Percentiles rank a stretch among this genome's conserved stretches.
These are phyloP conservation scores for Scolanthus callimorphus DNA, from an alignment of 92 coral and sea anemone species.

Conservation along the genomic window DNA sequence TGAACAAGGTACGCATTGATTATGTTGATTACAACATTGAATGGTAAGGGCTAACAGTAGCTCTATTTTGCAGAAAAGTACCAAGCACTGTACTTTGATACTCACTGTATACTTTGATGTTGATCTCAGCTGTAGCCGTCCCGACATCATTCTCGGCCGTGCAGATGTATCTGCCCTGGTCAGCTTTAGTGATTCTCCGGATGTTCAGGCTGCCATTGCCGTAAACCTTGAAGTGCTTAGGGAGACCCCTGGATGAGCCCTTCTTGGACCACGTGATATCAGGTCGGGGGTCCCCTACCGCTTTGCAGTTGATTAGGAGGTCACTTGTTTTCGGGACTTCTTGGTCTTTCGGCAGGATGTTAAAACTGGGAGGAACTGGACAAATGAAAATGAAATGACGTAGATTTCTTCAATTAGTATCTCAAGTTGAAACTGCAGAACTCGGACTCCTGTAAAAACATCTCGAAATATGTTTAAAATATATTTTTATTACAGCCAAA, in stretches of 20 bases:
- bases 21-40: too few species aligned
- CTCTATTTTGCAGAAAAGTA: too few species aligned
- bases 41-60: too few species aligned
- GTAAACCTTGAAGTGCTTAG: constrained; percentile 27
- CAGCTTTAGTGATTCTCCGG: constrained; percentile 39
- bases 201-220: constrained; percentile 57
- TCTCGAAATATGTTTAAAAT: too few species aligned
- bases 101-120: constrained; percentile 70
- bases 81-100: too few species aligned
- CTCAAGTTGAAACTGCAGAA: too few species aligned
- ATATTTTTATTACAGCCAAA: too few species aligned
- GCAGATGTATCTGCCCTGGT: constrained; percentile 62
- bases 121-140: constrained; percentile 23
- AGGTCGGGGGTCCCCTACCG: constrained; percentile 68
- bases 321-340: constrained; percentile 65
- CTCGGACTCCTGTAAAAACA: too few species aligned
- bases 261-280: constrained; percentile 50
- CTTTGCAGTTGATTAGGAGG: constrained; percentile 57
- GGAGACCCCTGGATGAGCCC: constrained; percentile 21
- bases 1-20: too few species aligned
- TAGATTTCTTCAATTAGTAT: too few species aligned
- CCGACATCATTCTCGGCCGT: constrained; percentile 44
- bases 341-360: constrained; percentile 44
- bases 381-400: too few species aligned
- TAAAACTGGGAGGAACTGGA: constrained; percentile 74